A percentile compares a stretch with the other conserved stretches of the same genome.
phyloP scores from a whole-genome alignment of 2,113 vertebrate species.

The Paedocypris sp. region DNA sequence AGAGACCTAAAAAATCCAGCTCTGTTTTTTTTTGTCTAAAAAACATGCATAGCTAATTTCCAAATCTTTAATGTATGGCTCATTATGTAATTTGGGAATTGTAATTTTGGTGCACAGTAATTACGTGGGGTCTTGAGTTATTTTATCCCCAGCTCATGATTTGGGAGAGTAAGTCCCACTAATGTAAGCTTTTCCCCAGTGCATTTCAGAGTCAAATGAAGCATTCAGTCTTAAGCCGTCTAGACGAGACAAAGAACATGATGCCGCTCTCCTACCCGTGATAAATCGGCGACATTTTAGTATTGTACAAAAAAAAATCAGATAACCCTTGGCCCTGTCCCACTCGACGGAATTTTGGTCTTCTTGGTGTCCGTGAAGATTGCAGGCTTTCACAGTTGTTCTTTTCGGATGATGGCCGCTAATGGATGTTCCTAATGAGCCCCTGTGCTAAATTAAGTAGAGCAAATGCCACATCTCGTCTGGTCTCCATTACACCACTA shows the following conservation, averaged over 20 bases:
- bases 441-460: too few species aligned
- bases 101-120: conserved; percentile 40
- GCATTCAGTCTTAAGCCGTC: conserved; percentile 27
- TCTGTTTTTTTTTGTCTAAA: conserved; percentile 7
- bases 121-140: conserved; percentile 30
- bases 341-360: neutral
- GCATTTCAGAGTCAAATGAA: conserved; percentile 34
- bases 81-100: conserved; percentile 38
- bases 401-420: too few species aligned
- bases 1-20: conserved; percentile 15
- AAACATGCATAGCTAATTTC: conserved; percentile 20
- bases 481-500: too few species aligned
- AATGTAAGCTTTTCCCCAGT: conserved; percentile 21
- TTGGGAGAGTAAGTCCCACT: conserved; percentile 25
- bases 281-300: conserved; percentile 10
- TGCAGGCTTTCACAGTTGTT: too few species aligned
- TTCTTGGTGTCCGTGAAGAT: too few species aligned
- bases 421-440: too few species aligned
- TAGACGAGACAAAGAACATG: conserved; percentile 25
- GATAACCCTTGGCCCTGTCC: neutral
- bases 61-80: conserved; percentile 32
- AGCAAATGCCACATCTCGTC: too few species aligned
- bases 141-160: conserved; percentile 28
- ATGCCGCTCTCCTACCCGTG: conserved; percentile 7
- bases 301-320: neutral